Base-by-base conservation (phyloP, 2,797 vertebrate species). In the Alcedo atthis region DNA sequence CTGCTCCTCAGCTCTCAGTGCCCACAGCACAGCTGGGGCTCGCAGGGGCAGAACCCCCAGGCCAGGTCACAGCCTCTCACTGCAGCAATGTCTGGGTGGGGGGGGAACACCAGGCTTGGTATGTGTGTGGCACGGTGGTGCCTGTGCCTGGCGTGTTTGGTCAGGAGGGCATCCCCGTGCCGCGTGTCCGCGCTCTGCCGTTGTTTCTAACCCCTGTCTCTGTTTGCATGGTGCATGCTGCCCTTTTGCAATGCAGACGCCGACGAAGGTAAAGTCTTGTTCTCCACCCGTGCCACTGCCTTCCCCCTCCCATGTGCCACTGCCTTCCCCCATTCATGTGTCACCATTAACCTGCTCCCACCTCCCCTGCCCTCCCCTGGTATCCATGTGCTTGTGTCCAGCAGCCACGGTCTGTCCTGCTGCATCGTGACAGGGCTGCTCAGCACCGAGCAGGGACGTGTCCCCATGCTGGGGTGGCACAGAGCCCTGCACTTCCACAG, bases 191-290 rank as follows among this genome's bases (percentile, higher is more conserved):
- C 5, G 15, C 53, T 32, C 32, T 2, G 2, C 0, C 7, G 9
- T 33, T 48, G 94, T 96, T 90, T 98, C 98, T 98, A 98, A 98
- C 98, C 95, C 89, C 70, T 98, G 97, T 98, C 98, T 99, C 98
- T 98, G 97, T 98, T 99, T 94, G 99, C 99, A 99, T 99, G 99
- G 98, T 99, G 99, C 99, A 99, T 99, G 99, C 98, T 96, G 98
- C 96, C 97, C 97, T 98, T 96, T 98, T 97, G 98, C 98, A 98
- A 98, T 97, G 94, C 99, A 99, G 99, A 99, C 94, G 97, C 97
- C 96, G 98, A 98, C 30, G 98, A 99, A 99, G 99, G 99, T 99
- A 99, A 99, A 98, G 95, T 97, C 96, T 94, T 89, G 86, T 94
- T 97, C 68, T 93, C 95, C 26, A 0, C 21, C 0, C 1, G 13